These are phyloP conservation scores for Sylvia atricapilla DNA, from an alignment of 2,113 vertebrate species.

Conservation along the genomic window DNA sequence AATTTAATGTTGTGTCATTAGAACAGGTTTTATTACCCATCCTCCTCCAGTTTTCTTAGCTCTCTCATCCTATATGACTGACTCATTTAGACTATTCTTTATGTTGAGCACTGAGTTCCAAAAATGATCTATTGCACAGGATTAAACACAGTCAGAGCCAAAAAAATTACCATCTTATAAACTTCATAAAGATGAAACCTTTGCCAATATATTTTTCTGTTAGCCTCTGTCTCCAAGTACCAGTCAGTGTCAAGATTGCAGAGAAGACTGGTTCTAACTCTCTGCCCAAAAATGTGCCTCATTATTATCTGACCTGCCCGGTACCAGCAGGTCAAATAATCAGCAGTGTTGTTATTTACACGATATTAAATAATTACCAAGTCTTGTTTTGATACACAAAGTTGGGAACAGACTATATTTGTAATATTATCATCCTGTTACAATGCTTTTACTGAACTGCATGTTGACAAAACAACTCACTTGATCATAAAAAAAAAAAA, in stretches of 20 bases:
- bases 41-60: neutral
- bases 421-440: neutral
- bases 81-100: neutral
- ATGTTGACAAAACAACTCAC: neutral
- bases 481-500: neutral
- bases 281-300: neutral
- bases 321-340: neutral
- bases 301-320: neutral
- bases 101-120: neutral
- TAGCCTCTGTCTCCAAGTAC: neutral
- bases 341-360: neutral
- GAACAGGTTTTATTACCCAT: constrained; percentile 2
- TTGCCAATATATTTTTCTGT: constrained; percentile 9
- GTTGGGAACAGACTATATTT: neutral
- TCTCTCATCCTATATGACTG: neutral
- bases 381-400: neutral
- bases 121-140: neutral
- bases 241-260: neutral
- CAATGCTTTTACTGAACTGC: neutral
- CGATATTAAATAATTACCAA: neutral
- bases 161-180: neutral
- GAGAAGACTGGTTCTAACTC: neutral
- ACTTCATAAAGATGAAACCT: constrained; percentile 32
- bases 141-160: neutral
- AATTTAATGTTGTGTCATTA: neutral